Evolutionary conservation across 2,113 vertebrate genomes (phyloP).

Genomic region (Urocitellus parryii): DNA sequence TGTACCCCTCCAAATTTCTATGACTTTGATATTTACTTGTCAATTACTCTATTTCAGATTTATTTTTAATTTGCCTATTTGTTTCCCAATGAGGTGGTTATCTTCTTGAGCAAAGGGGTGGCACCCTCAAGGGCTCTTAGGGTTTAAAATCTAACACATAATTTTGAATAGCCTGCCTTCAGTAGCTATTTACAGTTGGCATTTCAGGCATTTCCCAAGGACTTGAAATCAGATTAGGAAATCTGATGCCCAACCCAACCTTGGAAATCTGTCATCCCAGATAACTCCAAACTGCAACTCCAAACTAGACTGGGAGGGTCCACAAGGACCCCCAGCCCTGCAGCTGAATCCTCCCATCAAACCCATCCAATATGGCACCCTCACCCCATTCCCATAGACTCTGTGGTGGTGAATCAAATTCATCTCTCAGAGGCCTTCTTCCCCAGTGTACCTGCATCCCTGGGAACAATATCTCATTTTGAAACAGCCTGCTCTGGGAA

Average conservation of each 20-base stretch:
- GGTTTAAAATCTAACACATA: not conserved
- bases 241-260: not conserved
- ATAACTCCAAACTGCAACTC: not conserved
- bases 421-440: not conserved
- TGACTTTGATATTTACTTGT: not conserved
- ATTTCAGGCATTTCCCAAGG: not conserved
- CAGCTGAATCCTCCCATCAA: not conserved
- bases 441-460: not conserved
- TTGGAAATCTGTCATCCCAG: not conserved
- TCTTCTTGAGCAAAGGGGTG: not conserved
- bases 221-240: not conserved
- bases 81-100: not conserved
- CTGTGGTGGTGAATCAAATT: not conserved
- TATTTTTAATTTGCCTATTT: slow-evolving; percentile 35
- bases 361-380: rapidly evolving
- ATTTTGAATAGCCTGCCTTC: not conserved
- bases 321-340: not conserved
- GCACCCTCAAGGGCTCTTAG: not conserved
- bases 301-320: not conserved
- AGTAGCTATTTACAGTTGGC: not conserved
- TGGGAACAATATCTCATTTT: not conserved
- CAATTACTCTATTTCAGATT: not conserved
- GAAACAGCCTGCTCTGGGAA: not conserved
- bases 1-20: not conserved
- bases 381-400: not conserved